phyloP scores from a whole-genome alignment of 2,888 invertebrate genomes.

The Drosophila peninsularis region DNA sequence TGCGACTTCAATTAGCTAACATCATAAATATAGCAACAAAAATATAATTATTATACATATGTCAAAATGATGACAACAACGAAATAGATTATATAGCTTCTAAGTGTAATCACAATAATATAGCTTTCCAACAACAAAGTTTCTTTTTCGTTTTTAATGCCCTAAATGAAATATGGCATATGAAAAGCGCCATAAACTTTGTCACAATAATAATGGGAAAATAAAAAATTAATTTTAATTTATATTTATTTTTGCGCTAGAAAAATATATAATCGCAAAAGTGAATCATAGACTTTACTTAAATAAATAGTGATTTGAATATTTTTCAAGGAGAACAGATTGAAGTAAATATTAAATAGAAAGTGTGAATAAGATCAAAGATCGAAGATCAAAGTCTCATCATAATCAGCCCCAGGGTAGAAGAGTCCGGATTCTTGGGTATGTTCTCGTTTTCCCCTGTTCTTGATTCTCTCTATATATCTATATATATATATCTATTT shows the following conservation, averaged over 20 bases:
- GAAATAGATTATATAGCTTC: constrained; percentile 27
- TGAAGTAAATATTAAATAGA: neutral
- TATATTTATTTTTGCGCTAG: neutral
- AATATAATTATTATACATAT: constrained; percentile 49
- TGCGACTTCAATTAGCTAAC: constrained; percentile 44
- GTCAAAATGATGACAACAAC: constrained; percentile 52
- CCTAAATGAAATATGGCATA: constrained; percentile 29
- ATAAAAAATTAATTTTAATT: neutral
- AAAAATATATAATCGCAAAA: neutral
- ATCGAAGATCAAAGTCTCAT: too few relatives aligned
- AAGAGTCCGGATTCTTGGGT: too few relatives aligned
- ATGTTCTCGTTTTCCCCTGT: too few relatives aligned
- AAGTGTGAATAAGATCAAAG: neutral
- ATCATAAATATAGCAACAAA: constrained; percentile 7
- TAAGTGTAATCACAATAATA: constrained; percentile 39
- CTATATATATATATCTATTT: too few relatives aligned
- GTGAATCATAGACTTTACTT: neutral
- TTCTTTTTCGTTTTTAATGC: constrained; percentile 14
- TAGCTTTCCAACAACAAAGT: constrained; percentile 20
- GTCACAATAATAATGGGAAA: constrained; percentile 8
- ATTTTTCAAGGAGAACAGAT: neutral
- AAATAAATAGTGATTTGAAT: neutral
- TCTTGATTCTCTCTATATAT: too few relatives aligned
- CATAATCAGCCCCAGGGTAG: too few relatives aligned
- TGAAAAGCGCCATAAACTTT: constrained; percentile 28